Conservation (phyloP, 2,113 vertebrate genomes). For the Bufo gargarizans region DNA sequence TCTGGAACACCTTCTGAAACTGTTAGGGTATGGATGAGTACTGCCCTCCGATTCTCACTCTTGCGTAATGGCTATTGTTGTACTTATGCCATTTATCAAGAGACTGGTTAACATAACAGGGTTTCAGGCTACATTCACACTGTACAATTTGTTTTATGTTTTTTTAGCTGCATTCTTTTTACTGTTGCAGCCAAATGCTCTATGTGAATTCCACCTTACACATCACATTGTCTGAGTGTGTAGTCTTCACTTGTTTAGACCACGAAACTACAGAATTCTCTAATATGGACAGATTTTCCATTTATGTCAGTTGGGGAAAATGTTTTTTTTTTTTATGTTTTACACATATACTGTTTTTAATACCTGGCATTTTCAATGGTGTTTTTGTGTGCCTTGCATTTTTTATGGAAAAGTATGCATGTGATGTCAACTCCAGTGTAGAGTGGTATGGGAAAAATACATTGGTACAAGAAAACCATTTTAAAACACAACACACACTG, state of each 20-base stretch:
- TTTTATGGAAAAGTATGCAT: neutral
- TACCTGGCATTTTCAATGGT: no score
- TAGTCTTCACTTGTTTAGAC: neutral
- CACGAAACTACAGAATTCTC: neutral
- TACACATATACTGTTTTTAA: no score
- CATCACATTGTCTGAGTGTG: neutral
- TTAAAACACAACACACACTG: no score
- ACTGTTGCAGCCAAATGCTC: neutral
- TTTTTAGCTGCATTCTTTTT: neutral
- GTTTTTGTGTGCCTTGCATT: no score
- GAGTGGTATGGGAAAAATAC: no score
- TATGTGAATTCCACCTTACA: neutral
- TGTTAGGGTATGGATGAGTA: neutral
- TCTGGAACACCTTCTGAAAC: neutral
- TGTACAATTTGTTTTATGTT: neutral
- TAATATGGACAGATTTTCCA: neutral
- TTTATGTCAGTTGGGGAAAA: neutral
- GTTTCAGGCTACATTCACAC: neutral
- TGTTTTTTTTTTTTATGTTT: no score
- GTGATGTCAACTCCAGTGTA: no score
- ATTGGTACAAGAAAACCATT: no score
- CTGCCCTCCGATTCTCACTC: neutral
- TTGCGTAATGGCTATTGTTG: neutral
- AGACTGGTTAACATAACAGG: neutral
- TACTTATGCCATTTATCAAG: neutral